Conservation (phyloP, 2,888 invertebrate species). For the Cryptocephalus primarius region DNA sequence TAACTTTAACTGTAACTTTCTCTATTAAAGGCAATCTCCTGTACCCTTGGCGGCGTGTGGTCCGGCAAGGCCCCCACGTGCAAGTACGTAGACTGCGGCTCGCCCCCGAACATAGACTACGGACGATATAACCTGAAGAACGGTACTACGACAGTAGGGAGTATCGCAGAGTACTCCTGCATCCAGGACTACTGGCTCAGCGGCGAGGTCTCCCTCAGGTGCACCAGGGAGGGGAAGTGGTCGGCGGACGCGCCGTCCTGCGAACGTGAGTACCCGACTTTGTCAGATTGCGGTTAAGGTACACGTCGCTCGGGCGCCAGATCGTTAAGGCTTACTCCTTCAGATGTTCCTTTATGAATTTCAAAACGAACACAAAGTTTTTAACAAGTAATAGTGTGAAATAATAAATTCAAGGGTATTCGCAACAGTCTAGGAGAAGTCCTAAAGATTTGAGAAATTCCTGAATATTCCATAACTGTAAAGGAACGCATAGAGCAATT, state of each 20-base stretch:
- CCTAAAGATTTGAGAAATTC: no score
- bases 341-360: no score
- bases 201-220: slow-evolving; percentile 56
- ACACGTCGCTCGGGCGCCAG: no score
- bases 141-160: slow-evolving; percentile 71
- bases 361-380: no score
- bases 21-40: slow-evolving; percentile 55
- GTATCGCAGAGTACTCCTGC: slow-evolving; percentile 69
- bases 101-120: slow-evolving; percentile 68
- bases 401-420: no score
- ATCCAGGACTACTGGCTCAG: slow-evolving; percentile 74
- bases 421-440: no score
- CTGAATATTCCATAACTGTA: no score
- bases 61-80: slow-evolving; percentile 69
- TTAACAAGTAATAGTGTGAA: no score
- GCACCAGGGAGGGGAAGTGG: slow-evolving; percentile 80
- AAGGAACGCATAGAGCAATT: no score
- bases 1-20: no score
- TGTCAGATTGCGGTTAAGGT: no score
- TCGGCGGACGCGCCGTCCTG: slow-evolving; percentile 77
- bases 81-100: slow-evolving; percentile 78
- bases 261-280: slow-evolving; percentile 50
- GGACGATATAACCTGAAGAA: slow-evolving; percentile 63
- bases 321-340: no score
- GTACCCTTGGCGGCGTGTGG: slow-evolving; percentile 81